Evolutionary conservation across 92 coral and sea anemone species (phyloP).

Genomic region (Zoanthus gigantus): DNA sequence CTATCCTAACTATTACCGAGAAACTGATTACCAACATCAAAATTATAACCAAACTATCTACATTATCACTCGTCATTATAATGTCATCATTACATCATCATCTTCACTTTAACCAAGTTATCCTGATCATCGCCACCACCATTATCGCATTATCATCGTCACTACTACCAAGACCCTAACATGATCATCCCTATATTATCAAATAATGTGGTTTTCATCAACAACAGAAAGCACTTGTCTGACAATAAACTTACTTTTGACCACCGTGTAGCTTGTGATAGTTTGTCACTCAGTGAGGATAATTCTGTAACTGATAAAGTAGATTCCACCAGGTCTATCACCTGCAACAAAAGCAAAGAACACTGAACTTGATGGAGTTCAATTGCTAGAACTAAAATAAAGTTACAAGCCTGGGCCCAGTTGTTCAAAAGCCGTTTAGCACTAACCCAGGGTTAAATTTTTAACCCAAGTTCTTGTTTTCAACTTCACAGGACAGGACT

Average conservation of each 20-base stretch:
- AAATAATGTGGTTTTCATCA: background rate
- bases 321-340: conserved; percentile 77
- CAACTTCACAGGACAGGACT: too few species aligned
- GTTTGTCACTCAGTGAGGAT: conserved; percentile 60
- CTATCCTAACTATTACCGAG: too few species aligned
- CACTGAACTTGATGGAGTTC: background rate
- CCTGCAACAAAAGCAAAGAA: conserved; percentile 31
- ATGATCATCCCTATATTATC: background rate
- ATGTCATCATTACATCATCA: too few species aligned
- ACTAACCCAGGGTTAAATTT: too few species aligned
- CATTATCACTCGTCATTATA: too few species aligned
- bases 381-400: background rate
- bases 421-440: too few species aligned
- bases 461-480: too few species aligned
- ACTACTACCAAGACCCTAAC: background rate
- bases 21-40: too few species aligned
- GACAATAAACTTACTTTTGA: background rate
- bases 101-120: background rate
- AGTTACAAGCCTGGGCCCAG: background rate
- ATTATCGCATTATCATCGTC: background rate
- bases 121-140: background rate
- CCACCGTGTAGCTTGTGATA: conserved; percentile 44
- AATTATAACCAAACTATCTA: too few species aligned
- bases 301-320: conserved; percentile 66
- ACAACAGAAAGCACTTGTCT: background rate